phyloP scores from a whole-genome alignment of 1,140 invertebrate species.

The Pectinophora gossypiella region DNA sequence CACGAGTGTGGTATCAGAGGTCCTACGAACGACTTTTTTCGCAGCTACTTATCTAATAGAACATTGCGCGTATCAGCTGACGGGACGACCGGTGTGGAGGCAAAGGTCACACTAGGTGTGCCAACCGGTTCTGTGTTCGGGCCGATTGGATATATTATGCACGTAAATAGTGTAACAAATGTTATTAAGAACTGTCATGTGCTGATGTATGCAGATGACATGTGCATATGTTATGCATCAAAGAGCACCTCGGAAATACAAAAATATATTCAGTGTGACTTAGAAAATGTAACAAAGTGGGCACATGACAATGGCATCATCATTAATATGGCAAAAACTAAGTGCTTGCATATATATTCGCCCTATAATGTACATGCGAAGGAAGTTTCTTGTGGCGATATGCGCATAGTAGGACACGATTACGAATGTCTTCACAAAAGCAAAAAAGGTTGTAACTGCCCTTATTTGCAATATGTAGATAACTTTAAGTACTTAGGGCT shows the following conservation, averaged over 20 bases:
- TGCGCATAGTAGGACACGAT: neutral
- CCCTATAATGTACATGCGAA: neutral
- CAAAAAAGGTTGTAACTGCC: neutral
- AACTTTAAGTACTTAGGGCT: neutral
- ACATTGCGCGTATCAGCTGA: neutral
- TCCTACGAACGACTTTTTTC: constrained; percentile 5
- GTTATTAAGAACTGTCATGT: constrained; percentile 3
- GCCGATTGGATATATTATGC: constrained; percentile 15
- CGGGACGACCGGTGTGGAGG: constrained; percentile 3
- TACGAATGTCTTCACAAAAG: neutral
- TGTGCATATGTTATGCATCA: neutral
- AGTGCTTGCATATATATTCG: neutral
- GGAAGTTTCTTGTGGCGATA: neutral
- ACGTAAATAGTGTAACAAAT: constrained; percentile 17
- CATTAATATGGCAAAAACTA: constrained; percentile 1
- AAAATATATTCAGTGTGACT: neutral
- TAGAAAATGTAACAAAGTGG: constrained; percentile 1
- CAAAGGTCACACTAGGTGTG: constrained; percentile 6
- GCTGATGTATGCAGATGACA: constrained; percentile 1
- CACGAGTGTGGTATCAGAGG: constrained; percentile 8
- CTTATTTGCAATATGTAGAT: neutral
- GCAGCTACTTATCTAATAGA: neutral
- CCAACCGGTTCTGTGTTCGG: constrained; percentile 17
- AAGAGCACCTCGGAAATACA: neutral
- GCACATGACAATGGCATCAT: constrained; percentile 3